Base-by-base conservation (phyloP, 2,113 vertebrate genomes). In the Crotalus helleri region DNA sequence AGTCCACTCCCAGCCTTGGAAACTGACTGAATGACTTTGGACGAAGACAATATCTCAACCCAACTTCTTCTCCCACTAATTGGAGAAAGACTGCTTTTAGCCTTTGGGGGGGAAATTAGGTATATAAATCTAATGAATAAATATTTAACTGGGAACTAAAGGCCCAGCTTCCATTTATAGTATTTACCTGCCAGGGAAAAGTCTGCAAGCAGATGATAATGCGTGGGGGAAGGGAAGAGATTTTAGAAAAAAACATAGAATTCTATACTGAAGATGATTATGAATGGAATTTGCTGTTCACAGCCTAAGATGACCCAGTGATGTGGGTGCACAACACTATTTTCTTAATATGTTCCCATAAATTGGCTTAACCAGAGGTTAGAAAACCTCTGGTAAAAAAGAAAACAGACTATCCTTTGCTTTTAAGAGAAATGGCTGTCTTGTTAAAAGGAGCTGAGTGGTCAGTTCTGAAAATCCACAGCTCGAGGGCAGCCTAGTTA, bases 251-350 rank as follows among this genome's bases (percentile, higher is more conserved):
- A 64, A 33, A 85, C 7, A 69, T 93, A 15, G 10, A 29, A 89
- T 26, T 81, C 26, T 55, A 33, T 58, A 55, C 49, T 49, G 44
- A 88, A 19, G 85, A 33, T 87, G 29, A 89, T 90, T 87, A 85
- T 61, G 49, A 64, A 54, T 58, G 44, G 19, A 39, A 57, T 61
- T 49, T 64, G 49, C 2, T 46, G 11, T 54, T 21, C 33, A 69
- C 86, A 90, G 64, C 88, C 88, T 86, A 64, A 86, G 69, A 69
- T 91, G 33, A 86, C 87, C 69, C 59, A 89, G 11, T 86, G 59
- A 88, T 44, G 74, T 57, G 26, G 29, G 61, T 23, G 24, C 2
- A 57, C 0, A 8, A 81, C 55, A 51, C 6, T 4, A 19, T 23
- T 8, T 46, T 57, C 85, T n/a, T 54, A 46, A 0, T 12, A 1